Conservation (phyloP, 2,888 invertebrate species). For the Ochropleura leucogaster region DNA sequence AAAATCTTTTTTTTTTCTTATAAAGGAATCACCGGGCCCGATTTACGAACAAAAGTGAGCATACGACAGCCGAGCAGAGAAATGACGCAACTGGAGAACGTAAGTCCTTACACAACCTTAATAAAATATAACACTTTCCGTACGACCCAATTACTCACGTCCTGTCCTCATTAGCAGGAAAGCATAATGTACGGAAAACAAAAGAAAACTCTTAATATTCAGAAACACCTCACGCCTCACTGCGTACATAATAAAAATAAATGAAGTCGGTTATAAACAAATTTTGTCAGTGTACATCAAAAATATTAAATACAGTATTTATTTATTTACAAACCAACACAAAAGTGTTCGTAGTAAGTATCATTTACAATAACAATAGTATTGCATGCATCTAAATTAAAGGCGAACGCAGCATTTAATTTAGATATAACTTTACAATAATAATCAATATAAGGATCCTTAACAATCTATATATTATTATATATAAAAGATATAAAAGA, state of each 20-base stretch:
- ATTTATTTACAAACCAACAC: too few relatives aligned
- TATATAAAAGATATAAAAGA: too few relatives aligned
- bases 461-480: too few relatives aligned
- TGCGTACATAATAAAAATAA: neutral
- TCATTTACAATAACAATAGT: too few relatives aligned
- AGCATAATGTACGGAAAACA: conserved; percentile 24
- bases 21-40: conserved; percentile 71
- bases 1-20: conserved; percentile 2
- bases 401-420: too few relatives aligned
- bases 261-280: neutral
- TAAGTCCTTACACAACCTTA: conserved; percentile 44
- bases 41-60: conserved; percentile 66
- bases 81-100: conserved; percentile 63
- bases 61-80: conserved; percentile 61
- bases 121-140: conserved; percentile 3
- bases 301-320: neutral
- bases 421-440: too few relatives aligned
- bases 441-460: too few relatives aligned
- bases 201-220: conserved; percentile 1
- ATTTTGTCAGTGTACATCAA: neutral
- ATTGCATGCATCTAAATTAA: too few relatives aligned
- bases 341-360: too few relatives aligned
- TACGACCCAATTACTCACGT: conserved; percentile 14
- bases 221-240: neutral
- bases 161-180: conserved; percentile 13